Percentiles rank a stretch among this genome's conserved stretches.
Evolutionary conservation across 2,888 invertebrate genomes (phyloP).

Genomic region (Lycocerus yunnanus): DNA sequence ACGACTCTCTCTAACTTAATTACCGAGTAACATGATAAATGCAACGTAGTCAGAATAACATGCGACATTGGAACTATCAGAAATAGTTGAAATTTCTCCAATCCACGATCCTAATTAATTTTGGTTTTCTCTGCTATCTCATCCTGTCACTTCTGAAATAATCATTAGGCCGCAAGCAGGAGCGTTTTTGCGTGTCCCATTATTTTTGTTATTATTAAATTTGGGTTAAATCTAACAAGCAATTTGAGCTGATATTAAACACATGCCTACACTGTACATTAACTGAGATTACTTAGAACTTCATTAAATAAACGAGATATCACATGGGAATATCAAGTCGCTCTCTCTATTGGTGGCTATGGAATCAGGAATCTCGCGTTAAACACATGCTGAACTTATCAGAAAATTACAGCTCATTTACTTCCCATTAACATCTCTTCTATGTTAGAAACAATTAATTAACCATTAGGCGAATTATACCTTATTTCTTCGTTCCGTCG

Average conservation of each 20-base stretch:
- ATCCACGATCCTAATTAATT: background rate
- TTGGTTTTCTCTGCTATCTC: background rate
- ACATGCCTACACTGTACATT: conserved; percentile 23
- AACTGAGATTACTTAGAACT: conserved; percentile 28
- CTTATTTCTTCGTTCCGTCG: background rate
- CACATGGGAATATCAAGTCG: conserved; percentile 26
- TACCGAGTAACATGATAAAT: conserved; percentile 22
- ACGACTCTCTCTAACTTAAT: conserved; percentile 19
- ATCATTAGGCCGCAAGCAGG: background rate
- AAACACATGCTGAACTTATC: conserved; percentile 20
- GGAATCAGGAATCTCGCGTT: conserved; percentile 19
- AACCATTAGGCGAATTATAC: background rate
- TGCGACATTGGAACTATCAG: conserved; percentile 6
- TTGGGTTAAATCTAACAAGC: conserved; percentile 19
- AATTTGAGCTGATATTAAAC: conserved; percentile 25
- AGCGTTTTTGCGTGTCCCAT: background rate
- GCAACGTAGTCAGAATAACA: conserved; percentile 5
- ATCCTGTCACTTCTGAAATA: background rate
- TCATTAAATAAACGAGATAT: conserved; percentile 28
- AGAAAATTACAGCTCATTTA: conserved; percentile 22
- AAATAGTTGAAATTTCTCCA: background rate
- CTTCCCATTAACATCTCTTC: background rate
- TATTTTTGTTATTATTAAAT: conserved; percentile 1
- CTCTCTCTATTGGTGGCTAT: conserved; percentile 12
- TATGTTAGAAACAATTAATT: background rate